These are phyloP conservation scores for Gnathonemus longibarbis DNA, from an alignment of 2,113 vertebrate species.

Conservation along the genomic window DNA sequence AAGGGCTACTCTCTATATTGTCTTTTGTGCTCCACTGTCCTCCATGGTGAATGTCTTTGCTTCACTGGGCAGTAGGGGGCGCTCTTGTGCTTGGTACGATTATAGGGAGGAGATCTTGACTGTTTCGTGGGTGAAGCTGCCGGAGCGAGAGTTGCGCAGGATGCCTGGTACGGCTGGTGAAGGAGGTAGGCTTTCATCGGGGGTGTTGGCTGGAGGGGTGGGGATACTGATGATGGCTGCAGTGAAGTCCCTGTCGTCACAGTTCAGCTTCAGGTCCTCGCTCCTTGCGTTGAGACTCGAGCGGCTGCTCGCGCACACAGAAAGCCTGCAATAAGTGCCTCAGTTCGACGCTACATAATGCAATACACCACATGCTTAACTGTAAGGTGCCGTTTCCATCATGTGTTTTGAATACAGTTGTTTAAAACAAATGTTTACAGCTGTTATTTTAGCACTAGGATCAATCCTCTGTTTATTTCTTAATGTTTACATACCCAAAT, in stretches of 20 bases:
- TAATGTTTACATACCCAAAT: background rate
- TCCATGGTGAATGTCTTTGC: background rate
- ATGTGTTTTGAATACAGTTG: background rate
- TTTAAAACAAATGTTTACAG: background rate
- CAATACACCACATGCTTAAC: background rate
- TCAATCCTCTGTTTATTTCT: background rate
- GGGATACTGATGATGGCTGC: constrained; percentile 87
- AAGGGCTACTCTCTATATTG: background rate
- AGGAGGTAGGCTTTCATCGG: constrained; percentile 71
- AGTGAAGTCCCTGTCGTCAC: constrained; percentile 70
- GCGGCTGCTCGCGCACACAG: constrained; percentile 55
- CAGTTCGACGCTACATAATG: background rate
- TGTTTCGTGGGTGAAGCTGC: constrained; percentile 65
- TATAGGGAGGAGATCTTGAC: constrained; percentile 86
- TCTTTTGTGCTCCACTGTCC: background rate
- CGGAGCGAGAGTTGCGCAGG: constrained; percentile 70
- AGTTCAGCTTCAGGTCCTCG: constrained; percentile 73
- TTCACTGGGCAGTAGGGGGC: constrained; percentile 33
- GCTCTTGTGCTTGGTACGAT: constrained; percentile 44
- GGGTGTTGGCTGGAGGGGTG: constrained; percentile 78
- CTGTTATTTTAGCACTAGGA: background rate
- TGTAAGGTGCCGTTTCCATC: background rate
- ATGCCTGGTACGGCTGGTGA: constrained; percentile 62
- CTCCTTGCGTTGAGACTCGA: constrained; percentile 81
- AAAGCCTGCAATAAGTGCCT: background rate